Evolutionary conservation across 2,888 invertebrate species (phyloP), one percentile per base, ranked within the genome.

Genomic region (Epinotia nisella): DNA sequence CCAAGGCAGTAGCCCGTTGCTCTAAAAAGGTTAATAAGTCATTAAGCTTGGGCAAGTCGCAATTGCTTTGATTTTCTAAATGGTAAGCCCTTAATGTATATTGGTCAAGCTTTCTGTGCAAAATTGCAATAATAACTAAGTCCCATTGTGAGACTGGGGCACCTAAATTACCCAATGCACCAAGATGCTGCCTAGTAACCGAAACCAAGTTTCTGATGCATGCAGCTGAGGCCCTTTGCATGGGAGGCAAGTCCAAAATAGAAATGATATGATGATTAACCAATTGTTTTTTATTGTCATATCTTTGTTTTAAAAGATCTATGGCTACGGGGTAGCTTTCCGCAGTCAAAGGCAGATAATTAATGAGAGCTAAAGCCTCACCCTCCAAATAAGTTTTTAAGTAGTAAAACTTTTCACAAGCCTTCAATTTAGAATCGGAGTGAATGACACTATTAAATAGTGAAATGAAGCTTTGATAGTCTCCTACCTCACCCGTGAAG

Each of bases 81-180:
- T 68, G 59, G 19, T 59, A 68, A 10, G 68, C 68, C 7, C 68
- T 59, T 4, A 68, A 19, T 2, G 68, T 68, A 15, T 68, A 68
- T n/a, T 68, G 68, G 19, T 68, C 68, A 19, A 68, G n/a, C 21
- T 68, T 68, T 51, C 51, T 11, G 7, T 68, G 59, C 29, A 67
- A 58, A 49, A 68, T 49, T 10, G 58, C 24, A 49, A 68, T 68
- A 13, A 68, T 49, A n/a, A 68, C 17, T 3, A 58, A 29, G 49
- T 59, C 67, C 67, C 59, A 68, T 7, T 68, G 59, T 3, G 10
- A 5, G 17, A 15, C n/a, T 0, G 67, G 67, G 9, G 29, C 67
- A 45, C n/a, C 24, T 11, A 68, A 29, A 59, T 68, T 68, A 13
- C 3, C 29, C 11, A 68, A 10, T 1, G 67, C 67, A 29, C 67